phyloP scores from a whole-genome alignment of 2,888 invertebrate species.

The Ennomos fuscantarius region DNA sequence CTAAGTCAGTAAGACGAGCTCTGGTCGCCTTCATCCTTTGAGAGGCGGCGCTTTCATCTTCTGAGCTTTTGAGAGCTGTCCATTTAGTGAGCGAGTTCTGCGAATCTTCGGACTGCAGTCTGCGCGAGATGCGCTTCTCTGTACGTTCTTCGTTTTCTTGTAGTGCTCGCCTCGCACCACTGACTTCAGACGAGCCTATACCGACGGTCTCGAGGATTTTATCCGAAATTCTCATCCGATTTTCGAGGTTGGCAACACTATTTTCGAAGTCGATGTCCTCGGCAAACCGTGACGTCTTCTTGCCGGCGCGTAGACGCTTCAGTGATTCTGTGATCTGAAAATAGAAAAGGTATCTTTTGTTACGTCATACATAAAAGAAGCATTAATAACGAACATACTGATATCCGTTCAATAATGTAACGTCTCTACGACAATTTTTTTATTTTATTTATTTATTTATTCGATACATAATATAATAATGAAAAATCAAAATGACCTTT shows the following conservation, averaged over 20 bases:
- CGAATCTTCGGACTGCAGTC: conserved; percentile 59
- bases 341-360: background rate
- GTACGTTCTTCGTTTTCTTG: conserved; percentile 79
- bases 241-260: conserved; percentile 84
- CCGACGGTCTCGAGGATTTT: conserved; percentile 88
- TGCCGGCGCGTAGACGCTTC: conserved; percentile 86
- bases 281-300: conserved; percentile 84
- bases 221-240: conserved; percentile 86
- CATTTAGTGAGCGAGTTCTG: conserved; percentile 84
- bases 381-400: too few relatives aligned
- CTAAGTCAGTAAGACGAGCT: conserved; percentile 89
- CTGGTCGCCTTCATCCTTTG: conserved; percentile 87
- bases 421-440: too few relatives aligned
- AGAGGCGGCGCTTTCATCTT: conserved; percentile 85
- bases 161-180: conserved; percentile 78
- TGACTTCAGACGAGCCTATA: conserved; percentile 82
- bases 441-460: too few relatives aligned
- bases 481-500: too few relatives aligned
- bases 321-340: conserved; percentile 86
- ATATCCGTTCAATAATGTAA: too few relatives aligned
- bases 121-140: conserved; percentile 75
- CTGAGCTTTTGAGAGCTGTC: conserved; percentile 83
- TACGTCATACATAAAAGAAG: background rate
- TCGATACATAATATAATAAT: too few relatives aligned
- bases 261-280: conserved; percentile 88